These are phyloP conservation scores for Theodoxus fluviatilis DNA, from an alignment of 2,888 invertebrate genomes.

Conservation along the genomic window DNA sequence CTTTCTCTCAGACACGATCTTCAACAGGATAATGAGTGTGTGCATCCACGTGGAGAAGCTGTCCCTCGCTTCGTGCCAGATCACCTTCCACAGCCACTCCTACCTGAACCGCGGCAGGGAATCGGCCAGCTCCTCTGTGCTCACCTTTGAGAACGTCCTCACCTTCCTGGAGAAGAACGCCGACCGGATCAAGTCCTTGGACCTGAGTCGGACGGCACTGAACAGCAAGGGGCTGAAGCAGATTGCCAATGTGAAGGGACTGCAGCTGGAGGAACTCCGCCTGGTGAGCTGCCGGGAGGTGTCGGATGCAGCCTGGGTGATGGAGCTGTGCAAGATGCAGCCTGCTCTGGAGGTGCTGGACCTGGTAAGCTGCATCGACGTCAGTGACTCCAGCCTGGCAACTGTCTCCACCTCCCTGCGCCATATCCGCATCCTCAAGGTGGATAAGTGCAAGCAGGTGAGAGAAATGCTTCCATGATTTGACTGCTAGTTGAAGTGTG, in stretches of 20 bases:
- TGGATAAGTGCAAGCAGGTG: no score
- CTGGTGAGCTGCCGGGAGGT: slow-evolving; percentile 73
- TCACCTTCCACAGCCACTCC: slow-evolving; percentile 76
- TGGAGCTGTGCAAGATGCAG: slow-evolving; percentile 71
- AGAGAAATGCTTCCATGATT: no score
- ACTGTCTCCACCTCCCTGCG: slow-evolving; percentile 72
- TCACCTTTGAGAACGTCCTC: slow-evolving; percentile 76
- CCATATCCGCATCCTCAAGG: no score
- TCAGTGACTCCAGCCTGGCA: slow-evolving; percentile 74
- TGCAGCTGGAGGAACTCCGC: slow-evolving; percentile 70
- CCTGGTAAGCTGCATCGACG: slow-evolving; percentile 73
- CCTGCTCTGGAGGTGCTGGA: slow-evolving; percentile 71
- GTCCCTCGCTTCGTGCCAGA: slow-evolving; percentile 74
- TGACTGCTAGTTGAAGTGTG: no score
- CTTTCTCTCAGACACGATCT: slow-evolving; percentile 78
- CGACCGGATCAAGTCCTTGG: slow-evolving; percentile 70
- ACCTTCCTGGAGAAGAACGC: slow-evolving; percentile 71
- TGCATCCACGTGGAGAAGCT: slow-evolving; percentile 72
- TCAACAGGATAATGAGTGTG: slow-evolving; percentile 73
- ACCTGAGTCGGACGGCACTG: slow-evolving; percentile 76
- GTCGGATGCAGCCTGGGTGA: slow-evolving; percentile 71
- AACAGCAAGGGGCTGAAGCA: slow-evolving; percentile 72
- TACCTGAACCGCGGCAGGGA: slow-evolving; percentile 56
- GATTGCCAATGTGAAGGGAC: slow-evolving; percentile 69
- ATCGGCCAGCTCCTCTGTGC: slow-evolving; percentile 72